Evolutionary conservation across 2,797 vertebrate genomes (phyloP).

Genomic region (Anisognathus igniventris): DNA sequence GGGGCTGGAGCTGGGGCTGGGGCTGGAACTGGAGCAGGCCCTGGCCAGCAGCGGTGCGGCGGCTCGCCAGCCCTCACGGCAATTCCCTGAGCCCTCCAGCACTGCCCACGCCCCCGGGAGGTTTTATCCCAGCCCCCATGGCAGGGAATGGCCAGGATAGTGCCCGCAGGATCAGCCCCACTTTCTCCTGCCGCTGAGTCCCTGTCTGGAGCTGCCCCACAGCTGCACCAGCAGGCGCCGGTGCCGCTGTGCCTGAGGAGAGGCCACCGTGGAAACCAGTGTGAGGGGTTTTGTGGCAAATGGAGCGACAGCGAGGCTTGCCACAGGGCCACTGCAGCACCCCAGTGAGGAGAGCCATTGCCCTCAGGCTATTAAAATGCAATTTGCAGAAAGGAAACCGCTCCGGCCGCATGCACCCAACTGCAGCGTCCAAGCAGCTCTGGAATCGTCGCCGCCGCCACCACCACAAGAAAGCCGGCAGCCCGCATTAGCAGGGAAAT

Average conservation of each 20-base stretch:
- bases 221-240: fast-evolving
- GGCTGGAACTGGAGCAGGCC: neutral
- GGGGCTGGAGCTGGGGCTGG: neutral
- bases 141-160: fast-evolving
- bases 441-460: fast-evolving
- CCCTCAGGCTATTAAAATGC: neutral
- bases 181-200: neutral
- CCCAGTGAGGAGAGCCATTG: fast-evolving
- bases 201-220: neutral
- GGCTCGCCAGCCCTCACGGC: fast-evolving
- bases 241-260: fast-evolving
- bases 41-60: fast-evolving
- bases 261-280: fast-evolving
- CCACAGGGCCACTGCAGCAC: neutral
- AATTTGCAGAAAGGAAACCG: neutral
- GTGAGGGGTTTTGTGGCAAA: neutral
- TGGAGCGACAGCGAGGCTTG: fast-evolving
- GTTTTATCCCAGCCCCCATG: neutral
- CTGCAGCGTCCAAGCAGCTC: fast-evolving
- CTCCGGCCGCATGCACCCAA: fast-evolving
- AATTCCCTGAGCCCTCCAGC: neutral
- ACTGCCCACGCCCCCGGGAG: fast-evolving
- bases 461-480: neutral
- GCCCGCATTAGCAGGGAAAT: neutral
- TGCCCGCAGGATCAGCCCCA: fast-evolving